These are phyloP conservation scores for Spodoptera exigua DNA, from an alignment of 2,888 invertebrate genomes.

Conservation along the genomic window DNA sequence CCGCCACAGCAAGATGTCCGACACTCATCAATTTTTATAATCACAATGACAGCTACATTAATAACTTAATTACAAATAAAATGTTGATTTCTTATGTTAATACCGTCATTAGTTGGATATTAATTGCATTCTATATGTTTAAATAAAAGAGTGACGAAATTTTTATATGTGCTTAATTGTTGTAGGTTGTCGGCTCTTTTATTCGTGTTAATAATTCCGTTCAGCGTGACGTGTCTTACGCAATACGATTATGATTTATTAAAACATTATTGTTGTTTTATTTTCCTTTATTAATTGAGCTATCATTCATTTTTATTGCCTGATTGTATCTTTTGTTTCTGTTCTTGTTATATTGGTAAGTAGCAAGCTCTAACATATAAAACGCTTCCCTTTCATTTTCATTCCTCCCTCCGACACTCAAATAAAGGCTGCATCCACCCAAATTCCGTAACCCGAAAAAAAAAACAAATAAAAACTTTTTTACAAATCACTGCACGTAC, in stretches of 20 bases:
- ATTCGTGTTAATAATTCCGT: constrained; percentile 7
- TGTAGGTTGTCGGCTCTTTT: constrained; percentile 1
- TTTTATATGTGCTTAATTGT: constrained; percentile 10
- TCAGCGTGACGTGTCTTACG: background rate
- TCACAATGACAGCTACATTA: constrained; percentile 41
- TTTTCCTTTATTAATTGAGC: too few relatives aligned
- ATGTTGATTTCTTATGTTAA: constrained; percentile 34
- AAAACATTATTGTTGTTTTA: too few relatives aligned
- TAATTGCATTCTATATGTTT: constrained; percentile 15
- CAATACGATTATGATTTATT: too few relatives aligned
- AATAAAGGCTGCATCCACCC: background rate
- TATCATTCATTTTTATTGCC: too few relatives aligned
- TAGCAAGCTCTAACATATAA: too few relatives aligned
- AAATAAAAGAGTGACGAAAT: constrained; percentile 12
- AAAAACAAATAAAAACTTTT: constrained; percentile 35
- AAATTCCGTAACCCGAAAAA: constrained; percentile 14
- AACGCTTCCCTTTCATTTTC: too few relatives aligned
- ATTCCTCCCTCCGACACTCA: background rate
- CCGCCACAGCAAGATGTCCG: constrained; percentile 35
- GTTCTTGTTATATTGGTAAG: too few relatives aligned
- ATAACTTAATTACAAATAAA: constrained; percentile 43
- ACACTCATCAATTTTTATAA: constrained; percentile 48
- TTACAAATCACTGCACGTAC: constrained; percentile 52
- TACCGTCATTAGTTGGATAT: constrained; percentile 27
- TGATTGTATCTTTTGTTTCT: too few relatives aligned